These are phyloP conservation scores for Sphenodon punctatus DNA, from an alignment of 2,797 vertebrate species.

Conservation along the genomic window DNA sequence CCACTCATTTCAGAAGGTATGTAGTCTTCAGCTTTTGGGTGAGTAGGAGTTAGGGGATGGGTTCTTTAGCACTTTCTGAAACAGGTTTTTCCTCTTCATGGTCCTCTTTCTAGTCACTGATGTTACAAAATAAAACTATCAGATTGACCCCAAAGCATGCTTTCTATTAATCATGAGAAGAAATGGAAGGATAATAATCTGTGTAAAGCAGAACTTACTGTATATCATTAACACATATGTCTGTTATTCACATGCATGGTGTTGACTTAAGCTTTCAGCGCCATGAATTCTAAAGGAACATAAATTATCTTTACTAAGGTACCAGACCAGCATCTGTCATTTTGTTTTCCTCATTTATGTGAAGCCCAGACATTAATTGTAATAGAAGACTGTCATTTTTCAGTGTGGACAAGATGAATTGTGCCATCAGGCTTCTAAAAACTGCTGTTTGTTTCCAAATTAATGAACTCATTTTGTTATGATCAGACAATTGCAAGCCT, in stretches of 20 bases:
- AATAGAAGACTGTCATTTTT: not conserved
- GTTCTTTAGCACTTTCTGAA: no score
- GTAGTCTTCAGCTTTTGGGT: no score
- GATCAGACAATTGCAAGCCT: not conserved
- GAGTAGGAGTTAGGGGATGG: no score
- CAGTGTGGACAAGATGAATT: not conserved
- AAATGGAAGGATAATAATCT: not conserved
- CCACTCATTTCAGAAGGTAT: no score
- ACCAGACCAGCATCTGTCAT: not conserved
- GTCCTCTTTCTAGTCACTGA: not conserved
- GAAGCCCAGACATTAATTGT: not conserved
- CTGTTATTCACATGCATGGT: not conserved
- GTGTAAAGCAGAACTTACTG: not conserved
- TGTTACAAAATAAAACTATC: conserved; percentile 19
- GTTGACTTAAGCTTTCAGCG: not conserved
- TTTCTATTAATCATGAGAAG: not conserved
- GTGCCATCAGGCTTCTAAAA: not conserved
- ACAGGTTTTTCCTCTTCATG: no score
- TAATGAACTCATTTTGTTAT: not conserved
- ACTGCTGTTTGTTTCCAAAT: not conserved
- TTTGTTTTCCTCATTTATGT: not conserved
- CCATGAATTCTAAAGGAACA: not conserved
- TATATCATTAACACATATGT: not conserved
- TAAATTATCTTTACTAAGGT: not conserved
- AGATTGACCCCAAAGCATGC: not conserved